These are phyloP conservation scores for Drosophila saltans DNA, from an alignment of 1,140 invertebrate genomes.

Conservation along the genomic window DNA sequence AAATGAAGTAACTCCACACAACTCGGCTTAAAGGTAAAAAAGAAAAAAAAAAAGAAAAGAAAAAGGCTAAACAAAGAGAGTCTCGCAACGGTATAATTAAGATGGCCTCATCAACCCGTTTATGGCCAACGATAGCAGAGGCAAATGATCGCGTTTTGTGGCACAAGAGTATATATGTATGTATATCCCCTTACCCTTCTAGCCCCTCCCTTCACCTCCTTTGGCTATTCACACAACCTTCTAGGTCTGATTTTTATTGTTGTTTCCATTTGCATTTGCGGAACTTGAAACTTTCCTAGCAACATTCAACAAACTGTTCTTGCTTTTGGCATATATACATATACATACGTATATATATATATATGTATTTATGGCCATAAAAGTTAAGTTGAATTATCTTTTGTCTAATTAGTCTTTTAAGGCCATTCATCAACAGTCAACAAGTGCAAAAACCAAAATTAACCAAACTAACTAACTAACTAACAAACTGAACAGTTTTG, in stretches of 20 bases:
- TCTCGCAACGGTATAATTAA: conserved; percentile 74
- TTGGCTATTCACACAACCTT: not conserved
- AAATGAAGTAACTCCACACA: conserved; percentile 60
- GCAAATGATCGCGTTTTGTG: conserved; percentile 64
- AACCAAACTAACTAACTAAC: conserved; percentile 30
- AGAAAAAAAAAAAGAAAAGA: conserved; percentile 10
- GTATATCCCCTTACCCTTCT: not conserved
- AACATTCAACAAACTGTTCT: conserved; percentile 38
- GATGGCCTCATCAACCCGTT: conserved; percentile 73
- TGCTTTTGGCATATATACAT: conserved; percentile 1
- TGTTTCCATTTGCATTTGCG: conserved; percentile 68
- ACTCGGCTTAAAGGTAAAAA: conserved; percentile 17
- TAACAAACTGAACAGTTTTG: not conserved
- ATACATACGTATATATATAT: no score
- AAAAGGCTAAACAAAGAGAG: conserved; percentile 55
- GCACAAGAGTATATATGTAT: conserved; percentile 32
- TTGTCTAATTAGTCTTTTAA: conserved; percentile 75
- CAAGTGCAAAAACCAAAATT: not conserved
- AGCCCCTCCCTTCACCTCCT: not conserved
- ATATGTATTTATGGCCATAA: conserved; percentile 57
- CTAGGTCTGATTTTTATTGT: conserved; percentile 42
- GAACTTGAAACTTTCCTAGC: conserved; percentile 57
- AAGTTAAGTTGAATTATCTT: conserved; percentile 32
- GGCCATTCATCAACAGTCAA: conserved; percentile 45
- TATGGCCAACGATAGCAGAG: conserved; percentile 50